Percentiles rank a stretch among this genome's conserved stretches.
phyloP scores from a whole-genome alignment of 2,113 vertebrate species.

The Alexandromys fortis region DNA sequence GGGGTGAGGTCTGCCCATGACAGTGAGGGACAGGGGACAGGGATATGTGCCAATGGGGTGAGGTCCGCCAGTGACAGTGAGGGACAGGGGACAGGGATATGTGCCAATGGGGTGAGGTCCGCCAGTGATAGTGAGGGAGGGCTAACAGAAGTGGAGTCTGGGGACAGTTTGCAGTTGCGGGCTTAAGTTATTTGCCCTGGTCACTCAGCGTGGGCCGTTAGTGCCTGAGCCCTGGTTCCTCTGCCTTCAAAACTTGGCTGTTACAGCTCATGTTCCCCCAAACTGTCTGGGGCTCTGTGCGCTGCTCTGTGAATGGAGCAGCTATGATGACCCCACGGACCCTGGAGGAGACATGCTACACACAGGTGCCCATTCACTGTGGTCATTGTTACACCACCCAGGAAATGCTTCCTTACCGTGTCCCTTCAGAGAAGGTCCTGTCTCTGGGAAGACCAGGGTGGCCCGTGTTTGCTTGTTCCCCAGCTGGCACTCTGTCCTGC shows the following conservation, averaged over 20 bases:
- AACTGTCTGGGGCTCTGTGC: background rate
- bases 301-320: background rate
- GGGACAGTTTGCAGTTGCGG: background rate
- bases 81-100: fast-evolving
- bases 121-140: background rate
- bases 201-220: too few relatives aligned
- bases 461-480: background rate
- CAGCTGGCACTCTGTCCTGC: background rate
- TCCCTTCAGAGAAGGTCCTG: background rate
- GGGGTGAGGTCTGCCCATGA: too few relatives aligned
- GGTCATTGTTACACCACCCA: background rate
- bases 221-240: background rate
- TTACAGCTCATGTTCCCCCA: background rate
- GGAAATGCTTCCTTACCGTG: background rate
- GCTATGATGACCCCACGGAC: fast-evolving
- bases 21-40: too few relatives aligned
- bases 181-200: background rate
- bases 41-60: too few relatives aligned
- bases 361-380: background rate
- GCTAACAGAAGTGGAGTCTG: too few relatives aligned
- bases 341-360: fast-evolving
- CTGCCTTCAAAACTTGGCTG: background rate
- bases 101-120: fast-evolving
- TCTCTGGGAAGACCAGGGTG: background rate
- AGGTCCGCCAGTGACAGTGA: too few relatives aligned